These are phyloP conservation scores for Fopius arisanus DNA, from an alignment of 1,140 invertebrate species.

Conservation along the genomic window DNA sequence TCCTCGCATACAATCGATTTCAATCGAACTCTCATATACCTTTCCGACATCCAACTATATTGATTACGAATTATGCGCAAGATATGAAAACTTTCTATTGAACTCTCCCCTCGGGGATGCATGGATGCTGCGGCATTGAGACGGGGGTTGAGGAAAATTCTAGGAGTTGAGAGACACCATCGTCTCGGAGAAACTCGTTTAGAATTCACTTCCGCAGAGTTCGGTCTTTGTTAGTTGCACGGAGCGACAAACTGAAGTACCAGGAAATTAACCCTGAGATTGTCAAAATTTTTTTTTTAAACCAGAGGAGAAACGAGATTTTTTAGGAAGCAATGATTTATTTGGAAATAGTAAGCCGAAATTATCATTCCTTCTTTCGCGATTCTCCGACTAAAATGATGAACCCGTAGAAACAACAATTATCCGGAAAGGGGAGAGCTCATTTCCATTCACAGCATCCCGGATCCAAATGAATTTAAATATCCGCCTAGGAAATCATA, in stretches of 20 bases:
- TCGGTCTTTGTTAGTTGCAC: not conserved
- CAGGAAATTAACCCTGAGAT: not conserved
- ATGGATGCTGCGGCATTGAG: constrained; percentile 17
- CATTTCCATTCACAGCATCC: not conserved
- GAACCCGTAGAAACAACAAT: too few relatives aligned
- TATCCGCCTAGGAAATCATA: not conserved
- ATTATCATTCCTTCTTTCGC: too few relatives aligned
- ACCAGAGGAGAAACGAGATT: too few relatives aligned
- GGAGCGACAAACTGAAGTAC: not conserved
- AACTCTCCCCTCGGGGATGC: not conserved
- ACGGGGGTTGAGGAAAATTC: not conserved
- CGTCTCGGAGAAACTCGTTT: constrained; percentile 26
- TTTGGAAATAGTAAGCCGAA: too few relatives aligned
- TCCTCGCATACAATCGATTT: too few relatives aligned
- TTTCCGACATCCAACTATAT: constrained; percentile 10
- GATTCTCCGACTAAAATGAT: too few relatives aligned
- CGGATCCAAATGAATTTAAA: not conserved
- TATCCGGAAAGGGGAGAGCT: too few relatives aligned
- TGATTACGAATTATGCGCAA: constrained; percentile 32
- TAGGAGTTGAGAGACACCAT: not conserved
- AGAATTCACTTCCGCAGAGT: constrained; percentile 15
- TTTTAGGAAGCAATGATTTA: too few relatives aligned
- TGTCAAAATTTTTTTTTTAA: not conserved
- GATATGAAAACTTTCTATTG: constrained; percentile 18
- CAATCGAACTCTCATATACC: not conserved